phyloP scores from a whole-genome alignment of 2,113 vertebrate species.

The Myrmophylax atrothorax region DNA sequence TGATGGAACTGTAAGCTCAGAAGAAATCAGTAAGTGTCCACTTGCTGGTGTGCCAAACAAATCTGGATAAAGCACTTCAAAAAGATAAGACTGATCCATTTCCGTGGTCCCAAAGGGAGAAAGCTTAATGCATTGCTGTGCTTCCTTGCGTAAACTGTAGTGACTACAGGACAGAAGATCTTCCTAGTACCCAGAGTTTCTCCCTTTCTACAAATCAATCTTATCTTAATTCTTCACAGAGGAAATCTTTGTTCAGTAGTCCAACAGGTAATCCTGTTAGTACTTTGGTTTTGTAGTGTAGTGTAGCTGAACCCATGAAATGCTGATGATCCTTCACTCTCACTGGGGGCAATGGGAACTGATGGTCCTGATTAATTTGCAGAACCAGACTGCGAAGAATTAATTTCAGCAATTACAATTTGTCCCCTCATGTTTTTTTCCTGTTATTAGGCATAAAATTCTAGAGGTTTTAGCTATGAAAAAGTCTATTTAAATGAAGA shows the following conservation, averaged over 20 bases:
- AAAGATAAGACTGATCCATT: neutral
- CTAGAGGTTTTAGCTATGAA: neutral
- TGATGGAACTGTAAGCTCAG: neutral
- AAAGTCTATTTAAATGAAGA: neutral
- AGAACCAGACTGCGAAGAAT: neutral
- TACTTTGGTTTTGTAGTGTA: neutral
- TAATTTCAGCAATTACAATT: neutral
- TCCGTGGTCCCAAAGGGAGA: neutral
- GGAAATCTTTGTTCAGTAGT: neutral
- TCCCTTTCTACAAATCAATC: neutral
- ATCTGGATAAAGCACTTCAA: slow-evolving; percentile 5
- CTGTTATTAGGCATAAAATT: neutral
- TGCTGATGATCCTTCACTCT: neutral
- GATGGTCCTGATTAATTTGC: neutral
- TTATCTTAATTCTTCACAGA: neutral
- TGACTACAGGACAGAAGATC: neutral
- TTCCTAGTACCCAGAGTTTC: neutral
- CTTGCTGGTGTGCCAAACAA: neutral
- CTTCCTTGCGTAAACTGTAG: neutral
- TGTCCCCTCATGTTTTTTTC: neutral
- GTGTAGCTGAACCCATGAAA: neutral
- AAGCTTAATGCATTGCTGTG: neutral
- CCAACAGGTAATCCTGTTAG: neutral
- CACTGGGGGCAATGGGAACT: neutral
- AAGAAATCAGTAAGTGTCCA: neutral